Base-by-base conservation (phyloP, 2,888 invertebrate genomes). In the Spilarctia lutea region DNA sequence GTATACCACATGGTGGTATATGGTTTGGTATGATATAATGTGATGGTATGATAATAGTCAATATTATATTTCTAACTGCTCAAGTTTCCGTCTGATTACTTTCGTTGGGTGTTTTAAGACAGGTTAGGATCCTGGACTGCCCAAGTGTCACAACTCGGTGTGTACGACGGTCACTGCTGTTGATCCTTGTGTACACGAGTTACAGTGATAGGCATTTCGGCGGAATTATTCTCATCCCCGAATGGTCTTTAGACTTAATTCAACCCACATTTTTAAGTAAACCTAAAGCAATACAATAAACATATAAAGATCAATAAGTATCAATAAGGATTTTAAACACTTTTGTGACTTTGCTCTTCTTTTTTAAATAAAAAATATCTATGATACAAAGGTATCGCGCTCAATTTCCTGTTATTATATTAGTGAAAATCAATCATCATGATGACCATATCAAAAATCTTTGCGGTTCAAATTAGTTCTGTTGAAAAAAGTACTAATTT, bases 401-500 rank as follows among this genome's bases (percentile, higher is more conserved):
- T 42, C 56, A 73, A 42, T 76, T 56, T 72, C 67, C 71, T 75
- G 48, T 42, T 30, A 60, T 18, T 27, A 56, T 48, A 24, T n/a
- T 18, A 18, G 67, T 63, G 35, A 70, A 68, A 65, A 70, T 78
- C 71, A 79, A 75, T 75, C 75, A 72, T 70, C 65, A 71, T 73
- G 68, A 73, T 76, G 71, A 71, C 71, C 68, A 71, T 76, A 67
- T 66, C 71, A 71, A 74, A 72, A 79, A 78, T 72, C 16, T 65
- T 48, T 72, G 56, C 48, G 33, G 27, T 67, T 70, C 56, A 73
- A 78, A 78, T 83, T 79, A 78, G 68, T 75, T 75, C 71, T n/a
- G 56, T 71, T 71, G 60, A 83, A 85, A 87, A 86, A 85, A 79
- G 72, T 76, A 81, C 83, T 87, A 87, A 89, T 89, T 86, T 88